Percentiles rank a stretch among this genome's conserved stretches.
phyloP scores from a whole-genome alignment of 2,113 vertebrate genomes.

The Saiga tatarica region DNA sequence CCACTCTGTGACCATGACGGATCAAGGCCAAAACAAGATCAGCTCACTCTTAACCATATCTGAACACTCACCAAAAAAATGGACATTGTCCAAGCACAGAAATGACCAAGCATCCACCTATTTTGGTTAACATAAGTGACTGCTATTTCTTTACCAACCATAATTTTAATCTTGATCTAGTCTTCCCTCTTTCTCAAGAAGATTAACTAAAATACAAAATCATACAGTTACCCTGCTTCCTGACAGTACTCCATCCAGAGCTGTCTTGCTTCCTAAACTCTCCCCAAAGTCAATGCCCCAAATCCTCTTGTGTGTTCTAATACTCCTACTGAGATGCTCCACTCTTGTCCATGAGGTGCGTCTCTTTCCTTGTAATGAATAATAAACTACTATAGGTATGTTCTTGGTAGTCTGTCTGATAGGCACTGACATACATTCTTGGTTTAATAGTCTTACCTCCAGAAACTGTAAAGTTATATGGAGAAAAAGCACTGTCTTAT shows the following conservation, averaged over 20 bases:
- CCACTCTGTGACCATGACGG: background rate
- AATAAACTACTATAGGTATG: background rate
- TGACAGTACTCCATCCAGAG: background rate
- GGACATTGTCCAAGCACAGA: background rate
- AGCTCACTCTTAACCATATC: background rate
- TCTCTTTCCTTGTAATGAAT: background rate
- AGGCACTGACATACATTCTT: background rate
- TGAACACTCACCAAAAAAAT: background rate
- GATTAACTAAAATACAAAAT: background rate
- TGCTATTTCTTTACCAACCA: background rate
- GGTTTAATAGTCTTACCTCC: background rate
- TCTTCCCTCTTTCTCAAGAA: background rate
- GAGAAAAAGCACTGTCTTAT: background rate
- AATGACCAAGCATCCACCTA: background rate
- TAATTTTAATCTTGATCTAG: background rate
- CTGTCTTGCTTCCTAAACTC: background rate
- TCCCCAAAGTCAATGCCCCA: background rate
- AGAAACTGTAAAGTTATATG: background rate
- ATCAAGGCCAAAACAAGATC: background rate
- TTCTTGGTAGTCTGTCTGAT: background rate
- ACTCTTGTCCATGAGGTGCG: background rate
- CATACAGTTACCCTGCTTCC: background rate
- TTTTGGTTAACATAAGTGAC: background rate
- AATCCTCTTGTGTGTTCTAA: background rate
- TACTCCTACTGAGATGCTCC: background rate